phyloP scores from a whole-genome alignment of 2,797 vertebrate genomes.

The Neoniphon sammara region DNA sequence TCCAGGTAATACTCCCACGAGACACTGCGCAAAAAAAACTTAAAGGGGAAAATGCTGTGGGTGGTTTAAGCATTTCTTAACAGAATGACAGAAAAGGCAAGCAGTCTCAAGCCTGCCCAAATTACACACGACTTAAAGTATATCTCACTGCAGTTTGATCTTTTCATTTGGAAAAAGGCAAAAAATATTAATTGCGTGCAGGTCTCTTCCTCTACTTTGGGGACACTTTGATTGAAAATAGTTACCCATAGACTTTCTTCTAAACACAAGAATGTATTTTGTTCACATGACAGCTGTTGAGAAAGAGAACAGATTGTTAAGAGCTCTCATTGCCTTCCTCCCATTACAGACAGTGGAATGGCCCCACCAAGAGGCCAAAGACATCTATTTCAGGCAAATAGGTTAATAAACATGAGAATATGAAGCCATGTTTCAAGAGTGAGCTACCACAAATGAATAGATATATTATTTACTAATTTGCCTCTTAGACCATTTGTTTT shows the following conservation, averaged over 20 bases:
- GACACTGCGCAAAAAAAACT: background rate
- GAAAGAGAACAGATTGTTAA: constrained; percentile 7
- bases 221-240: background rate
- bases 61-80: background rate
- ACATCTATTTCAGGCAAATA: constrained; percentile 27
- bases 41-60: background rate
- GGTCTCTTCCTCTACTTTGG: background rate
- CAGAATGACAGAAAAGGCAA: background rate
- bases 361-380: constrained; percentile 68
- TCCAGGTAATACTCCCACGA: constrained; percentile 80
- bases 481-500: too few relatives aligned
- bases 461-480: too few relatives aligned
- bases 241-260: background rate
- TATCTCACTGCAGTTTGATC: background rate
- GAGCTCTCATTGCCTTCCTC: constrained; percentile 3
- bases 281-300: background rate
- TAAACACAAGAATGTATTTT: background rate
- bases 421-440: too few relatives aligned
- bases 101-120: too few relatives aligned
- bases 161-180: background rate
- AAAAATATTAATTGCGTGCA: background rate
- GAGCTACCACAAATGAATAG: too few relatives aligned
- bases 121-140: background rate
- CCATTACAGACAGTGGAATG: constrained; percentile 37
- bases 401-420: background rate